phyloP scores from a whole-genome alignment of 2,888 invertebrate species.

The Diplazon laetatorius region DNA sequence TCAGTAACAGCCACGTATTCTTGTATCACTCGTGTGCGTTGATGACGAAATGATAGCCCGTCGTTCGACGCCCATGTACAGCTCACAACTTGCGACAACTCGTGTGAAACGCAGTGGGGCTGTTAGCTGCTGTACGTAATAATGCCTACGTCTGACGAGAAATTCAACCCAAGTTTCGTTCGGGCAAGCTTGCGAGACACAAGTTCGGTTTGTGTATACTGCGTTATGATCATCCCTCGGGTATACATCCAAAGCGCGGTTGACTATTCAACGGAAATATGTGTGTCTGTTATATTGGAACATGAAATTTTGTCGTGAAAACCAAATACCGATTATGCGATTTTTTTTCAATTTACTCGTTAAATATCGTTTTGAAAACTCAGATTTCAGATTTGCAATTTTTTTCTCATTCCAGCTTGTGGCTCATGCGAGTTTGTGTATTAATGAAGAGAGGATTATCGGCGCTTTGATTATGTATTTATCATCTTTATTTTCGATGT shows the following conservation, averaged over 20 bases:
- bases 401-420: too few species aligned
- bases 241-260: neutral
- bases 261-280: neutral
- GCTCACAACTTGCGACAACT: slow-evolving; percentile 26
- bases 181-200: slow-evolving; percentile 25
- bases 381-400: too few species aligned
- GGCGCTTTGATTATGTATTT: too few species aligned
- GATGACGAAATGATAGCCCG: slow-evolving; percentile 50
- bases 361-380: too few species aligned
- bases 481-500: too few species aligned
- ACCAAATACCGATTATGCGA: too few species aligned
- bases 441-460: too few species aligned
- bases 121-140: slow-evolving; percentile 15
- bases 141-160: slow-evolving; percentile 13
- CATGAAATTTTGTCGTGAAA: neutral
- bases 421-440: too few species aligned
- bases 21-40: slow-evolving; percentile 34
- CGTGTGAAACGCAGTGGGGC: slow-evolving; percentile 21
- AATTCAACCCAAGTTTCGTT: slow-evolving; percentile 19
- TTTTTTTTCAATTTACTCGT: too few species aligned
- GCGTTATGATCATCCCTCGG: neutral
- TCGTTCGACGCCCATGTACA: slow-evolving; percentile 30
- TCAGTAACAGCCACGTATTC: slow-evolving; percentile 20
- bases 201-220: neutral
- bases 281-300: neutral